These are phyloP conservation scores for Silurus meridionalis DNA, from an alignment of 2,113 vertebrate genomes.

Conservation along the genomic window DNA sequence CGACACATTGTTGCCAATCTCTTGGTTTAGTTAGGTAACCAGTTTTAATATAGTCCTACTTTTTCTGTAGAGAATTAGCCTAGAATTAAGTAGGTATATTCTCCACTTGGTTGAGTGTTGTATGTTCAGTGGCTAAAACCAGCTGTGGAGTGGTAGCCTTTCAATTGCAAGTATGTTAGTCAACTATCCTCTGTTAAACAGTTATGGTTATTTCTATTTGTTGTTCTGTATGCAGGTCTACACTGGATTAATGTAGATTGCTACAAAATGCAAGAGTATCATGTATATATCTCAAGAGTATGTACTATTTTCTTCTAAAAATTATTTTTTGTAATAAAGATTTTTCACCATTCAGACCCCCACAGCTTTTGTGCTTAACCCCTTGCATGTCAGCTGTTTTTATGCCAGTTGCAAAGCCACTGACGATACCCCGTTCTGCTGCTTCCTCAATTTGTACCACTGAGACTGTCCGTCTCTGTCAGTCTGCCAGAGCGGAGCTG, in stretches of 20 bases:
- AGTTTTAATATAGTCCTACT: neutral
- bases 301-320: neutral
- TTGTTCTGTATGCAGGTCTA: neutral
- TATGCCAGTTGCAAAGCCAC: conserved; percentile 2
- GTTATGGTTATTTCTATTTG: neutral
- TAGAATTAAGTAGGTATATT: neutral
- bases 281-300: neutral
- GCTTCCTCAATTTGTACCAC: neutral
- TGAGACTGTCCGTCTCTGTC: neutral
- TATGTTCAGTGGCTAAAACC: neutral
- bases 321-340: neutral
- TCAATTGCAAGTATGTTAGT: neutral
- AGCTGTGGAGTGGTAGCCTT: neutral
- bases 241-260: neutral
- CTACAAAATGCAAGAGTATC: neutral
- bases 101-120: neutral
- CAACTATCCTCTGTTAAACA: neutral
- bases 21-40: neutral
- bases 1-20: neutral
- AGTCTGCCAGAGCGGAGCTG: neutral
- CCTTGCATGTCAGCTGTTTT: neutral
- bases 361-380: neutral
- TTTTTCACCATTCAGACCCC: neutral
- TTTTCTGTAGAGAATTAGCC: neutral
- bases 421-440: neutral